phyloP scores from a whole-genome alignment of 1,140 invertebrate species.

The Cephus cinctus region DNA sequence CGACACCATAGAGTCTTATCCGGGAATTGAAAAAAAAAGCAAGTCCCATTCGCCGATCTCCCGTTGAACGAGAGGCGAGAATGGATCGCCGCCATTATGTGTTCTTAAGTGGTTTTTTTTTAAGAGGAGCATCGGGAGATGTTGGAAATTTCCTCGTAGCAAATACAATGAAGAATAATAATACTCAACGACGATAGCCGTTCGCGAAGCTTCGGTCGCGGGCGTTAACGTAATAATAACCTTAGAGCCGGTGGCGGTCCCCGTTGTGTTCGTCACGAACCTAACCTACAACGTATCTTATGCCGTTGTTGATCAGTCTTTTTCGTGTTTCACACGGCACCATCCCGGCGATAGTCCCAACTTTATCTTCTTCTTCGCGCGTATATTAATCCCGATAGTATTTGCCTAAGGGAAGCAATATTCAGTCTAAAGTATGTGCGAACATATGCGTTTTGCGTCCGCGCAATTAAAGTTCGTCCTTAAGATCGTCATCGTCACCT shows the following conservation, averaged over 20 bases:
- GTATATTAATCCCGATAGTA: constrained; percentile 28
- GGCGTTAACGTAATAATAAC: constrained; percentile 14
- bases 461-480: constrained; percentile 79
- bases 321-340: background rate
- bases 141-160: constrained; percentile 16
- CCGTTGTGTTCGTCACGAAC: constrained; percentile 5
- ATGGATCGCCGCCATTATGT: background rate
- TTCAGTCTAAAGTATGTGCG: constrained; percentile 42
- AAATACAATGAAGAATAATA: constrained; percentile 28
- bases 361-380: too few species aligned
- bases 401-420: constrained; percentile 32
- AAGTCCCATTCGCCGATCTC: background rate
- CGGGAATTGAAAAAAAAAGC: constrained; percentile 6
- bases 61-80: background rate
- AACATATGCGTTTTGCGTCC: constrained; percentile 9
- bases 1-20: constrained; percentile 28
- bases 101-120: constrained; percentile 5
- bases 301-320: background rate
- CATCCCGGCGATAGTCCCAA: constrained; percentile 11
- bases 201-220: constrained; percentile 3
- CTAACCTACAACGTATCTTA: background rate
- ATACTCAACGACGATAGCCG: background rate
- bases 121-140: constrained; percentile 10
- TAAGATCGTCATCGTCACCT: constrained; percentile 73
- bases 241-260: constrained; percentile 14